Percentiles rank a stretch among this genome's conserved stretches.
Evolutionary conservation across 2,113 vertebrate species (phyloP).

Genomic region (Pristiophorus japonicus): DNA sequence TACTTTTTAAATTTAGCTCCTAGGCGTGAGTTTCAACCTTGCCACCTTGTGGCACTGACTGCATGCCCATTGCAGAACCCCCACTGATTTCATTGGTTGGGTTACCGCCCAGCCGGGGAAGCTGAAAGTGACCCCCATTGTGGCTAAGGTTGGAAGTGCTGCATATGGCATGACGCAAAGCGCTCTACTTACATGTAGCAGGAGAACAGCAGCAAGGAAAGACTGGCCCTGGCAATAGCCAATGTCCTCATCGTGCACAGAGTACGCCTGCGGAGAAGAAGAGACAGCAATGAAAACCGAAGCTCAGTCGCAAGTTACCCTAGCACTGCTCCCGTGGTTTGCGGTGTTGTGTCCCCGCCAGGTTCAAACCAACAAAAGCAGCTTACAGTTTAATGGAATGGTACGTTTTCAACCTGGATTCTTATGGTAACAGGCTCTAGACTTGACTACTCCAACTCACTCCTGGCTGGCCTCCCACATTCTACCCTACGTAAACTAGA

Average conservation of each 20-base stretch:
- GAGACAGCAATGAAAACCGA: conserved; percentile 26
- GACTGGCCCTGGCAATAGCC: conserved; percentile 98
- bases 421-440: neutral
- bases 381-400: neutral
- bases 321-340: neutral
- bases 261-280: conserved; percentile 72
- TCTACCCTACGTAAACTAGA: too few species aligned
- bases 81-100: neutral
- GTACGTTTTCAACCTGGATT: neutral
- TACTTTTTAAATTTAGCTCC: too few species aligned
- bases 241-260: conserved; percentile 96
- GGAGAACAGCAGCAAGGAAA: conserved; percentile 88
- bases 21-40: neutral
- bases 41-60: too few species aligned
- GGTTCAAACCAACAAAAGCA: neutral
- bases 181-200: conserved; percentile 83
- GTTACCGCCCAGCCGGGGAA: neutral
- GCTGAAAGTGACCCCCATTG: neutral
- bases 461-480: too few species aligned
- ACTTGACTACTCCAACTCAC: too few species aligned
- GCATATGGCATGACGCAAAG: neutral
- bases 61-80: neutral
- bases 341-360: neutral
- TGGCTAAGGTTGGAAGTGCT: neutral
- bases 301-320: neutral